Evolutionary conservation across 1,140 invertebrate genomes (phyloP), one percentile per base, ranked within the genome.

Genomic region (Drosophila takahashii): DNA sequence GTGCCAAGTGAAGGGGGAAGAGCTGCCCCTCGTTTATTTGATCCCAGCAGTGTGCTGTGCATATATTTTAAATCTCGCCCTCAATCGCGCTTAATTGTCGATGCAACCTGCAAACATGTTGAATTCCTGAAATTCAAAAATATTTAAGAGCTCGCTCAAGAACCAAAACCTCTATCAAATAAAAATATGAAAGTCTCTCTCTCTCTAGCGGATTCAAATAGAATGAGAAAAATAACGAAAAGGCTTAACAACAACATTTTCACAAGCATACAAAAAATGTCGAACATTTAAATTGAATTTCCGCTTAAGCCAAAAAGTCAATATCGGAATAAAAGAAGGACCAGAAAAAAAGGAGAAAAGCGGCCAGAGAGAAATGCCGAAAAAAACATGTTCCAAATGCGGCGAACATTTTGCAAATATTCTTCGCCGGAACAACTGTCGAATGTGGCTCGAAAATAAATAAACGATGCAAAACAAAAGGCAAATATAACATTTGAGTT

Each of bases 261-360:
- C 34, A 29, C 51, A 51, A 16, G 48, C 13, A 15, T 4, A 22
- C 44, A 39, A 44, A 51, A 48, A 11, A 13, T 37, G 13, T 5
- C 26, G 70, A 77, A 60, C 66, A 77, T 81, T 81, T 73, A 71
- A 81, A 81, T 77, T 58, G 64, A 73, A 81, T 73, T 77, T 77
- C 48, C 73, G 73, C 41, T 73, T 39, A 67, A 81, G 72, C 72
- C 78, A 66, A 81, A 81, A 66, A 65, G 66, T 60, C 58, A 81
- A 66, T 65, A 47, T 37, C 51, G 16, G 11, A 41, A 41, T 50
- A 42, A 75, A 22, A 47, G 53, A 41, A 47, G 36, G 9, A 16
- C 15, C 22, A 27, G 47, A 57, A 32, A 44, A 26, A 42, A 44
- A 44, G 8, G 1, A 22, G 1, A 22, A 22, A 22, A 22, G 4